Percentiles rank a stretch among this genome's conserved stretches.
Evolutionary conservation across 2,888 invertebrate genomes (phyloP).

Genomic region (Hanleya hanleyi): DNA sequence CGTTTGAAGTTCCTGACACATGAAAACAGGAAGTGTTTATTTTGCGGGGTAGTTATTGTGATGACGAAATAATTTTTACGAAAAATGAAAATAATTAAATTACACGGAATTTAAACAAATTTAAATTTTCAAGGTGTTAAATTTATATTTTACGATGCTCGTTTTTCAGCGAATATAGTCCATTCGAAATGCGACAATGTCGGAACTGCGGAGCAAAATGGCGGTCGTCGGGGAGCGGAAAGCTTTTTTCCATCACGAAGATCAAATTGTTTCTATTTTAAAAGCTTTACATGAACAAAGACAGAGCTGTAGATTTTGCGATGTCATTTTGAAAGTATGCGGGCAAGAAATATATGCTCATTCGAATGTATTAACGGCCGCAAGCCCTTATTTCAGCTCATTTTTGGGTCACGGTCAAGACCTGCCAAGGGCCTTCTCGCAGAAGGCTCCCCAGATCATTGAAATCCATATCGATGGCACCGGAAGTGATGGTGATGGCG

Average conservation of each 20-base stretch:
- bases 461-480: constrained; percentile 68
- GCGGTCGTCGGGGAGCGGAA: constrained; percentile 32
- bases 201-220: no score
- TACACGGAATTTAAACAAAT: no score
- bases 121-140: no score
- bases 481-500: constrained; percentile 44
- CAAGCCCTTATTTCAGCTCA: constrained; percentile 67
- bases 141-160: no score
- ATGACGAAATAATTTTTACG: no score
- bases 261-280: constrained; percentile 41
- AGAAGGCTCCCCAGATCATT: constrained; percentile 67
- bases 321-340: constrained; percentile 67
- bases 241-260: constrained; percentile 42
- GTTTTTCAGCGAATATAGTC: no score
- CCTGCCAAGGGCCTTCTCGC: constrained; percentile 66
- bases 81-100: no score
- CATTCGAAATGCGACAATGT: no score
- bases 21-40: no score
- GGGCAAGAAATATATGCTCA: constrained; percentile 66
- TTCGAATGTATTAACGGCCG: constrained; percentile 69
- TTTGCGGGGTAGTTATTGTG: no score
- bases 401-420: constrained; percentile 63
- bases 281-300: constrained; percentile 57
- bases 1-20: no score
- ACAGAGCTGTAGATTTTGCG: constrained; percentile 61